A percentile compares a stretch with the other conserved stretches of the same genome.
phyloP scores from a whole-genome alignment of 2,113 vertebrate genomes.

The Urocolius indicus region DNA sequence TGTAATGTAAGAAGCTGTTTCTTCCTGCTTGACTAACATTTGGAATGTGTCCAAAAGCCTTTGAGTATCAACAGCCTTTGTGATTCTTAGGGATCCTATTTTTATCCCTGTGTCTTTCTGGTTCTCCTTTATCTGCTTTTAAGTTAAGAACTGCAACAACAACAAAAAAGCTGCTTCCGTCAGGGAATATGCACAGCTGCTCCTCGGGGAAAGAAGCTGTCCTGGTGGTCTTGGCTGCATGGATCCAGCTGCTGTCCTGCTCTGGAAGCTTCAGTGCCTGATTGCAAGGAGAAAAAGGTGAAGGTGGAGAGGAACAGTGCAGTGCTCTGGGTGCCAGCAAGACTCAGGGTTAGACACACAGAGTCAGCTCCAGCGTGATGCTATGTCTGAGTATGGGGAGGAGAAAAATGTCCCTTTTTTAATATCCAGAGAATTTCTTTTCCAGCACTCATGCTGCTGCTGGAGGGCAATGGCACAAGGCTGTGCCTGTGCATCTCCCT shows the following conservation, averaged over 20 bases:
- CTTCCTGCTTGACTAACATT: not conserved
- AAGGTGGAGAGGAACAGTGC: not conserved
- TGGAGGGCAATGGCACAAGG: not conserved
- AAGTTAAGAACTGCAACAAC: not conserved
- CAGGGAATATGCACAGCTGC: not conserved
- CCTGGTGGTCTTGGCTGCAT: not conserved
- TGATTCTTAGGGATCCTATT: slow-evolving; percentile 36
- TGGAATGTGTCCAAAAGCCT: slow-evolving; percentile 9
- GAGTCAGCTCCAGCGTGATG: no score
- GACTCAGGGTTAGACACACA: not conserved
- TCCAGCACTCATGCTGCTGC: not conserved
- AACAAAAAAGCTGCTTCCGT: not conserved
- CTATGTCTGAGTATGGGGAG: not conserved
- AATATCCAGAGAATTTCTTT: not conserved
- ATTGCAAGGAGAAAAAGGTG: not conserved
- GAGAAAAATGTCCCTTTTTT: not conserved
- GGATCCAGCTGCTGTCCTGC: not conserved
- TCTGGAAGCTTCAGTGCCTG: not conserved
- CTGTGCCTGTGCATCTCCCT: not conserved
- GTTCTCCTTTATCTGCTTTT: slow-evolving; percentile 2
- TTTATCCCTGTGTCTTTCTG: slow-evolving; percentile 37
- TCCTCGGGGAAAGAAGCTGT: not conserved
- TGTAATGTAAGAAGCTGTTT: slow-evolving; percentile 41
- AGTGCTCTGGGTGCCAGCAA: not conserved
- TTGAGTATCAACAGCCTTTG: slow-evolving; percentile 9